These are phyloP conservation scores for Chironomus tentans DNA, from an alignment of 2,888 invertebrate species.

Conservation along the genomic window DNA sequence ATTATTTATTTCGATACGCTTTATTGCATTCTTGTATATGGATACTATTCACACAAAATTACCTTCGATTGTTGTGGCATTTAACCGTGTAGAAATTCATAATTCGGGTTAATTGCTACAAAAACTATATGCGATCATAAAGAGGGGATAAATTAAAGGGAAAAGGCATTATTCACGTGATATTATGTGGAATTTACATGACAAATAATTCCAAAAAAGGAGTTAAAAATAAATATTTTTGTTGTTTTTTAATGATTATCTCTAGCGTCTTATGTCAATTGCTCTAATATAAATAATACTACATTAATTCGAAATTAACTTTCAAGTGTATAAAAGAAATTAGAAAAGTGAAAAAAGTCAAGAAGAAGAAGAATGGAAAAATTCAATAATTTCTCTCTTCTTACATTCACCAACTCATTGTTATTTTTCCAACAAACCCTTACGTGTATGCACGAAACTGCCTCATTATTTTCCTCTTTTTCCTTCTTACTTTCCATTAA, in stretches of 20 bases:
- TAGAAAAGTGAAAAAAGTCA: neutral
- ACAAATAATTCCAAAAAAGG: neutral
- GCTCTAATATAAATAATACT: neutral
- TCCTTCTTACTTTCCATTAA: neutral
- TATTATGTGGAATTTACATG: neutral
- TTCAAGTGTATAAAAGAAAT: neutral
- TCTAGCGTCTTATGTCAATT: too few species aligned
- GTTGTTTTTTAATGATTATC: too few species aligned
- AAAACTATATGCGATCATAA: too few species aligned
- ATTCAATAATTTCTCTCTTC: neutral
- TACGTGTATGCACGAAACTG: neutral
- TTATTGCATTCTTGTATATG: too few species aligned
- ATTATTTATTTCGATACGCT: too few species aligned
- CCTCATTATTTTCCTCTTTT: neutral
- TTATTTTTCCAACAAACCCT: neutral
- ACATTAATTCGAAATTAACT: neutral
- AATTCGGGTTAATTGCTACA: too few species aligned
- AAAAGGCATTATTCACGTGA: neutral
- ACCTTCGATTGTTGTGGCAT: too few species aligned
- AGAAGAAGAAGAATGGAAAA: neutral
- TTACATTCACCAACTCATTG: neutral
- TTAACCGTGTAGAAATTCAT: too few species aligned
- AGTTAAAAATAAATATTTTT: too few species aligned
- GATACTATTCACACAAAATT: too few species aligned
- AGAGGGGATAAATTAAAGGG: neutral